Evolutionary conservation across 1,140 invertebrate genomes (phyloP).

Genomic region (Stegodyphus mimosarum): DNA sequence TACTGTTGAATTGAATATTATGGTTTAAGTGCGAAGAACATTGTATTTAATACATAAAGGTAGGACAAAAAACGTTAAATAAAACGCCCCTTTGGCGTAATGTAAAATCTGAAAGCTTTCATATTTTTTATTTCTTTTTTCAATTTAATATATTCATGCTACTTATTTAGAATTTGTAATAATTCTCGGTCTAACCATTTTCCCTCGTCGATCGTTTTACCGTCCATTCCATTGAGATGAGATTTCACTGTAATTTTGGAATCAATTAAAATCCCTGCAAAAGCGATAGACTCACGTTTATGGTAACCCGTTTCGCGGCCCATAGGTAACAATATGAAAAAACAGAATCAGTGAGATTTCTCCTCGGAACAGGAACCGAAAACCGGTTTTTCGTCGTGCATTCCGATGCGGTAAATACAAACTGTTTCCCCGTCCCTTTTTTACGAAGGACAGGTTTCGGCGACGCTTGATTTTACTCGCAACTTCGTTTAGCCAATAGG

Average conservation of each 20-base stretch:
- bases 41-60: too few species aligned
- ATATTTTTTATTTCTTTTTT: too few species aligned
- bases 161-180: too few species aligned
- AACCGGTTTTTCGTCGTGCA: slow-evolving; percentile 42
- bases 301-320: not conserved
- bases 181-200: not conserved
- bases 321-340: not conserved
- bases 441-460: slow-evolving; percentile 47
- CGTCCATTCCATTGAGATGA: not conserved
- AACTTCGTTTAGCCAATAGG: slow-evolving; percentile 23
- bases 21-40: too few species aligned
- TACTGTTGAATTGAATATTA: too few species aligned
- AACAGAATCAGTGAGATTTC: slow-evolving; percentile 11
- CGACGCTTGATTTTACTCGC: not conserved
- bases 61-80: too few species aligned
- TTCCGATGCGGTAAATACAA: slow-evolving; percentile 53
- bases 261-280: not conserved
- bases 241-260: not conserved
- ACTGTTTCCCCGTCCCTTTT: slow-evolving; percentile 1
- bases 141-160: too few species aligned
- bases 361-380: slow-evolving; percentile 42
- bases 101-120: too few species aligned
- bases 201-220: not conserved
- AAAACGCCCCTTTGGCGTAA: too few species aligned
- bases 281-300: not conserved